Percentiles rank a stretch among this genome's conserved stretches.
These are phyloP conservation scores for Tonatia bakeri DNA, from an alignment of 2,113 vertebrate species.

Conservation along the genomic window DNA sequence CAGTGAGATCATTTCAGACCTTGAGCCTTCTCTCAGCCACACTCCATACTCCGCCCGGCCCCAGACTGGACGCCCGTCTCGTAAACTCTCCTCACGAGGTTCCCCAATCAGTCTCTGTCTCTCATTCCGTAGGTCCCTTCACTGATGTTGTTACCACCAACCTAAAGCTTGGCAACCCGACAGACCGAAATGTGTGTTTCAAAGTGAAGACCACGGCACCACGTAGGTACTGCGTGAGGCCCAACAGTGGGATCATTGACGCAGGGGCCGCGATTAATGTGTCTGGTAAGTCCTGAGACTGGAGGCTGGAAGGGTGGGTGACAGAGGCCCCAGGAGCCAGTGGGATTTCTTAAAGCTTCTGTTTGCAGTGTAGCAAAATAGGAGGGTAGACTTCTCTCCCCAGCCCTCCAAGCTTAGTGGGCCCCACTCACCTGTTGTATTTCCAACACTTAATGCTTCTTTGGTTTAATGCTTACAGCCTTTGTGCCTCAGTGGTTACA, in stretches of 20 bases:
- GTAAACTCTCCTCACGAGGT: accelerated
- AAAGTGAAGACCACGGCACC: constrained; percentile 99
- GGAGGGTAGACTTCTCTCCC: not conserved
- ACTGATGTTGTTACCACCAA: constrained; percentile 97
- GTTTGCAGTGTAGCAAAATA: not conserved
- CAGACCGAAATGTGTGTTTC: constrained; percentile 97
- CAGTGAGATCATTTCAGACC: not conserved
- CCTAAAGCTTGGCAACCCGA: constrained; percentile 96
- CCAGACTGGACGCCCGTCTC: no score
- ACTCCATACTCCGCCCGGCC: not conserved
- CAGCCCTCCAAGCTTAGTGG: not conserved
- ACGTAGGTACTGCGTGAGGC: constrained; percentile 97
- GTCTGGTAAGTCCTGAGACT: constrained; percentile 86
- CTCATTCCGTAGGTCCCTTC: constrained; percentile 90
- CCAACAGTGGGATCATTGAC: constrained; percentile 98
- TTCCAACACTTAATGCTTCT: not conserved
- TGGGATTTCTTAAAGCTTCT: not conserved
- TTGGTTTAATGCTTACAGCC: constrained; percentile 44
- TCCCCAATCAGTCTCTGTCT: constrained; percentile 2
- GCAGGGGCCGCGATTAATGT: constrained; percentile 97
- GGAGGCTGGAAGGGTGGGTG: not conserved
- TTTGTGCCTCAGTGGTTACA: constrained; percentile 36
- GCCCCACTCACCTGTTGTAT: not conserved
- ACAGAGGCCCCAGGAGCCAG: not conserved
- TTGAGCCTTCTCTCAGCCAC: accelerated